These are phyloP conservation scores for Blennius ocellaris DNA, from an alignment of 2,113 vertebrate genomes.

Conservation along the genomic window DNA sequence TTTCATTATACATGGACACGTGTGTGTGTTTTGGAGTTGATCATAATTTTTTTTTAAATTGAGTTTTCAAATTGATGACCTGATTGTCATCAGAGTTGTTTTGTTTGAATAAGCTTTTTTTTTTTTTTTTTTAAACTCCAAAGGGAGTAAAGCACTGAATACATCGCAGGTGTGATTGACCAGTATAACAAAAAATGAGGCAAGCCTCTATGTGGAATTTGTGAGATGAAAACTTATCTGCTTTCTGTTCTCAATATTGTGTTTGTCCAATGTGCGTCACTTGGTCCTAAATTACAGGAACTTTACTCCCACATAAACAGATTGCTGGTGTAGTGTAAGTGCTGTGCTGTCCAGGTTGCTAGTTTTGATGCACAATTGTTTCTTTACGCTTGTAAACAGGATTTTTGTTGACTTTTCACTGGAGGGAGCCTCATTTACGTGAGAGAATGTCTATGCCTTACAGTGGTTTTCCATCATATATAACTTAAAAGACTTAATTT, in stretches of 20 bases:
- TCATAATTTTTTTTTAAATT: constrained; percentile 25
- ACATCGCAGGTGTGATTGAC: background rate
- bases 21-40: constrained; percentile 22
- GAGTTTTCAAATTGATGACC: background rate
- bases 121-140: background rate
- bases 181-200: background rate
- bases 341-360: constrained; percentile 1
- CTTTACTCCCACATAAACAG: background rate
- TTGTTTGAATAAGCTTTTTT: constrained; percentile 8
- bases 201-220: background rate
- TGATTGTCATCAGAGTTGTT: background rate
- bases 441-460: constrained; percentile 21
- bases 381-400: background rate
- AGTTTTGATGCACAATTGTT: constrained; percentile 1
- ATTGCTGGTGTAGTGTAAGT: constrained; percentile 15
- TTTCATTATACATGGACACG: constrained; percentile 25
- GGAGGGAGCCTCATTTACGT: background rate
- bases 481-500: constrained; percentile 2
- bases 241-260: background rate
- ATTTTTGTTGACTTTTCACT: constrained; percentile 8
- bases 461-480: constrained; percentile 8
- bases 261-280: constrained; percentile 2
- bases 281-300: background rate
- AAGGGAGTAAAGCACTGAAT: background rate
- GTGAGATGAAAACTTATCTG: background rate